Conservation (phyloP, 2,797 vertebrate genomes). For the Rhyacichthys aspro region DNA sequence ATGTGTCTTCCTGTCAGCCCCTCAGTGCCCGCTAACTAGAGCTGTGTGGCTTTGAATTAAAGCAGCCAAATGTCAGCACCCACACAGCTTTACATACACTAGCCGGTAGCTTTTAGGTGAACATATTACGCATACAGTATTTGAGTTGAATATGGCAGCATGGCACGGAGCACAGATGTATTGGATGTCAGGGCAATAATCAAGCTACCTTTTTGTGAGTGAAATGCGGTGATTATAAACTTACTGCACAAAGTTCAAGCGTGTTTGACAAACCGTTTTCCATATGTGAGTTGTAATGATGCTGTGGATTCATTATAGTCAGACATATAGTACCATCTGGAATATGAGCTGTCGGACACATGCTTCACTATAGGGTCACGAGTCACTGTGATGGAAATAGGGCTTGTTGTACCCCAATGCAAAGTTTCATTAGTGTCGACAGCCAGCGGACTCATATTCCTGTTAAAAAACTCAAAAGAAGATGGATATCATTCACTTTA, state of each 20-base stretch:
- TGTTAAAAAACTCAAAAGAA: too few species aligned
- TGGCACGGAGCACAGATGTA: not conserved
- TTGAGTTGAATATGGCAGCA: not conserved
- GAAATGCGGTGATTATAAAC: not conserved
- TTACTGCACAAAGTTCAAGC: constrained; percentile 2
- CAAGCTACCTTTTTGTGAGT: not conserved
- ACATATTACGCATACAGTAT: not conserved
- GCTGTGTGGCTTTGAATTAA: constrained; percentile 1
- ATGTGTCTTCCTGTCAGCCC: constrained; percentile 10
- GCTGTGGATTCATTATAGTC: constrained; percentile 1
- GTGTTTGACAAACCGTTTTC: constrained; percentile 1
- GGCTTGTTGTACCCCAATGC: too few species aligned
- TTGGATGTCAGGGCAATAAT: not conserved
- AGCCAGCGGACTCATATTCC: too few species aligned
- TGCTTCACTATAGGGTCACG: not conserved
- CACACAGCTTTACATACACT: not conserved
- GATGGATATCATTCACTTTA: too few species aligned
- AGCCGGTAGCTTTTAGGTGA: too few species aligned
- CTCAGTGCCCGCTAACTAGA: constrained; percentile 3
- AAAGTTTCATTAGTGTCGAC: too few species aligned
- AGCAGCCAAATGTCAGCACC: not conserved
- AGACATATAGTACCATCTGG: constrained; percentile 3
- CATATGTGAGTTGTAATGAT: constrained; percentile 2
- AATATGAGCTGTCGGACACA: not conserved
- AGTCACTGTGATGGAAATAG: not conserved